phyloP scores from a whole-genome alignment of 2,113 vertebrate genomes.

The Pavo muticus region DNA sequence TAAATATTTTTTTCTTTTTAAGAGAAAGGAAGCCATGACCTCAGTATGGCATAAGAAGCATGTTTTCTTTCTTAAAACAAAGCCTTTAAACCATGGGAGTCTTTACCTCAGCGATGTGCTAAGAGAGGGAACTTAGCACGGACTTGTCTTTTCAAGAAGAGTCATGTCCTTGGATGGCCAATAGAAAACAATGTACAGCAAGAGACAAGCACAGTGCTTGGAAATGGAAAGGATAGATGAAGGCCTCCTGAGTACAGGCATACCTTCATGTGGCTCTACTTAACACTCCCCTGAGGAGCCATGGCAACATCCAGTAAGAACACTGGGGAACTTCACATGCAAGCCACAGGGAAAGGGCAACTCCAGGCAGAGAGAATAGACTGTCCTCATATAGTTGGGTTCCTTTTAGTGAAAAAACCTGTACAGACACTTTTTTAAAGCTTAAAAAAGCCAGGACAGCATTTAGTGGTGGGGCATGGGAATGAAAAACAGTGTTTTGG shows the following conservation, averaged over 20 bases:
- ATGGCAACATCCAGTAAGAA: background rate
- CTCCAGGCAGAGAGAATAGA: background rate
- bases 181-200: background rate
- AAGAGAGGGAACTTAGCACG: background rate
- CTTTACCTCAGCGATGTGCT: background rate
- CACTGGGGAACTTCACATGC: fast-evolving
- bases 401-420: conserved; percentile 8
- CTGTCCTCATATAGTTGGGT: background rate
- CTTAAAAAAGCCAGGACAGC: background rate
- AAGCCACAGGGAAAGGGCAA: background rate
- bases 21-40: background rate
- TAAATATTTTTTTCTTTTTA: background rate
- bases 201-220: background rate
- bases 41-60: background rate
- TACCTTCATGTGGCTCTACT: background rate
- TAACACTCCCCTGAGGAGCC: background rate
- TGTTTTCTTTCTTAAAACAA: background rate
- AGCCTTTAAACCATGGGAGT: background rate
- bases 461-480: conserved; percentile 38
- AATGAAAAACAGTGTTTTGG: conserved; percentile 43
- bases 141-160: background rate
- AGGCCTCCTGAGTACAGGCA: background rate
- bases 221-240: background rate
- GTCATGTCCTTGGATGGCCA: background rate
- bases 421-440: background rate